phyloP scores from a whole-genome alignment of 2,888 invertebrate species.

The Venusia cambrica region DNA sequence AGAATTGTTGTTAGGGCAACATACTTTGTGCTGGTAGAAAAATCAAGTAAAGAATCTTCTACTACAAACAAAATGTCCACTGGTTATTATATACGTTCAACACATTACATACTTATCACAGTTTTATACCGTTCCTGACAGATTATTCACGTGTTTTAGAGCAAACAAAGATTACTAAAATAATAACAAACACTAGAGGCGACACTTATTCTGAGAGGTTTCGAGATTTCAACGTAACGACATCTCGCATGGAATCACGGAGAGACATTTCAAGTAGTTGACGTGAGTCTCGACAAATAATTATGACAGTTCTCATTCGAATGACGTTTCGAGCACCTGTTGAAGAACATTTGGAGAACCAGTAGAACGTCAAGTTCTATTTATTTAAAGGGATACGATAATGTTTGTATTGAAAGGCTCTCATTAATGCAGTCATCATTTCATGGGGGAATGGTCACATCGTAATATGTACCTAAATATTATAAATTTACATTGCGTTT shows the following conservation, averaged over 20 bases:
- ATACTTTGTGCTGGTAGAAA: too few species aligned
- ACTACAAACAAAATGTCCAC: too few species aligned
- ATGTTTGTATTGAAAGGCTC: conserved; percentile 17
- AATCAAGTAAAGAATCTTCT: too few species aligned
- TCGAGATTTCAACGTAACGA: conserved; percentile 25
- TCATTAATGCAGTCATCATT: too few species aligned
- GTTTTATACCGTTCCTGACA: too few species aligned
- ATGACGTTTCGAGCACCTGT: conserved; percentile 50
- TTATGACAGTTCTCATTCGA: conserved; percentile 67
- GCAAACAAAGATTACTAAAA: conserved; percentile 20
- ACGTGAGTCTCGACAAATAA: conserved; percentile 56
- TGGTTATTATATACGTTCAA: too few species aligned
- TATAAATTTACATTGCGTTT: too few species aligned
- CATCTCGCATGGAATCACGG: conserved; percentile 23
- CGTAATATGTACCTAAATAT: too few species aligned
- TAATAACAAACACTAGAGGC: conserved; percentile 21
- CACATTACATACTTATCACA: too few species aligned
- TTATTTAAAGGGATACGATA: conserved; percentile 13
- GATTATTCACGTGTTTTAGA: too few species aligned
- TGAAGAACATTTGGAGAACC: conserved; percentile 28
- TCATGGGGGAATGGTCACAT: too few species aligned
- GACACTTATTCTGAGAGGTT: conserved; percentile 23
- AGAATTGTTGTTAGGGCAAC: too few species aligned
- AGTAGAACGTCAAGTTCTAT: conserved; percentile 25
- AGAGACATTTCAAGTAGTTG: conserved; percentile 29